phyloP scores from a whole-genome alignment of 2,888 invertebrate species.

The Acronicta psi region DNA sequence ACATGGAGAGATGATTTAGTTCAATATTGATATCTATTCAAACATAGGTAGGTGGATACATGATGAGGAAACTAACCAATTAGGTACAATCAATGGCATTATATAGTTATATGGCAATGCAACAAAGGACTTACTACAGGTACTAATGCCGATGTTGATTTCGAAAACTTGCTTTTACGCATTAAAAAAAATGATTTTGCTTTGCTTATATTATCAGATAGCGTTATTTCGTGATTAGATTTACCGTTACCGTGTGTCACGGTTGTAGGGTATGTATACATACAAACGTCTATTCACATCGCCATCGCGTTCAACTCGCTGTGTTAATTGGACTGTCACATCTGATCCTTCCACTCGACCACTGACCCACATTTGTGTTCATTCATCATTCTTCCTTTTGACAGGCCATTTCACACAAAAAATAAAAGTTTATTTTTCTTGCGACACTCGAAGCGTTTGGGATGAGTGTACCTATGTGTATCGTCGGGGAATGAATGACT shows the following conservation, averaged over 20 bases:
- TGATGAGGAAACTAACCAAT: too few relatives aligned
- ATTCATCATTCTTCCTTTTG: conserved; percentile 58
- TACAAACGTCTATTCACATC: conserved; percentile 23
- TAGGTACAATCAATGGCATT: too few relatives aligned
- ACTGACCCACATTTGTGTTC: conserved; percentile 70
- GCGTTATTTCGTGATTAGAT: conserved; percentile 19
- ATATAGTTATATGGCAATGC: too few relatives aligned
- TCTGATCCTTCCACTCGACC: conserved; percentile 56
- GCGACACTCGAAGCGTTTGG: conserved; percentile 12
- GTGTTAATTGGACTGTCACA: conserved; percentile 71
- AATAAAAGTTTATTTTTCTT: conserved; percentile 28
- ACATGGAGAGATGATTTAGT: too few relatives aligned
- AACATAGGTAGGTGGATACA: too few relatives aligned
- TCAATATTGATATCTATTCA: too few relatives aligned
- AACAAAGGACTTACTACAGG: too few relatives aligned
- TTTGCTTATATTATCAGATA: conserved; percentile 16
- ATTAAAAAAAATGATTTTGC: too few relatives aligned
- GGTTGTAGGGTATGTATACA: conserved; percentile 15
- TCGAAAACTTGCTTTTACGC: too few relatives aligned
- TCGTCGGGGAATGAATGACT: conserved; percentile 27
- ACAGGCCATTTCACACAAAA: conserved; percentile 40
- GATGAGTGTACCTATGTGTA: conserved; percentile 31
- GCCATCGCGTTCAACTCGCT: conserved; percentile 18
- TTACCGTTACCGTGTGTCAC: conserved; percentile 20
- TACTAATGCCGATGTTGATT: too few relatives aligned